Percentiles rank a stretch among this genome's conserved stretches.
Conservation (phyloP, 2,888 invertebrate genomes). For the Willowsia nigromaculata region DNA sequence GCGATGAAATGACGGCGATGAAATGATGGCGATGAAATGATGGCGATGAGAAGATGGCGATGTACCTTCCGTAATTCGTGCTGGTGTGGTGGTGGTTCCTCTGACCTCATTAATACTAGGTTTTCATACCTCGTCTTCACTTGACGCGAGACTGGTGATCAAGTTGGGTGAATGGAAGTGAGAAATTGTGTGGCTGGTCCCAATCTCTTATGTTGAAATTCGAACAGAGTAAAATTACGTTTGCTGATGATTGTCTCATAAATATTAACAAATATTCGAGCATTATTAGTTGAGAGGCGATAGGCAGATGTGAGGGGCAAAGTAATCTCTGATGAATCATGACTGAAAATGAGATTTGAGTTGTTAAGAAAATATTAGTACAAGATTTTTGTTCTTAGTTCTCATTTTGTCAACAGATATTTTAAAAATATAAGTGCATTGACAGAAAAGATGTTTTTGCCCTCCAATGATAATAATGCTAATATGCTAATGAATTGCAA, state of each 20-base stretch:
- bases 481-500: background rate
- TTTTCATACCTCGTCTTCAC: conserved; percentile 17
- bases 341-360: no score
- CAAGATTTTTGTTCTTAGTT: no score
- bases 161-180: background rate
- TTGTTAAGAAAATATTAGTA: no score
- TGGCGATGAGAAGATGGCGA: no score
- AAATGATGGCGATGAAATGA: no score
- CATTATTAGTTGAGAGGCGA: background rate
- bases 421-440: no score
- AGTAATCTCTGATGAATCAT: no score
- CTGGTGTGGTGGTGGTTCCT: conserved; percentile 39
- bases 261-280: background rate
- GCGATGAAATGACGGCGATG: no score
- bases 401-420: no score
- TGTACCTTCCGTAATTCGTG: no score
- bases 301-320: background rate
- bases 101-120: conserved; percentile 48
- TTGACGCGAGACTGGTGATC: background rate
- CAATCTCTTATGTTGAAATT: background rate
- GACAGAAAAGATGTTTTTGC: no score
- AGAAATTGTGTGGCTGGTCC: background rate
- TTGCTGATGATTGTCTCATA: background rate
- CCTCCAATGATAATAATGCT: background rate
- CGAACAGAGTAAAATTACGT: background rate